Percentiles rank a stretch among this genome's conserved stretches.
Evolutionary conservation across 2,113 vertebrate genomes (phyloP).

Genomic region (Sphyrna mokarran): DNA sequence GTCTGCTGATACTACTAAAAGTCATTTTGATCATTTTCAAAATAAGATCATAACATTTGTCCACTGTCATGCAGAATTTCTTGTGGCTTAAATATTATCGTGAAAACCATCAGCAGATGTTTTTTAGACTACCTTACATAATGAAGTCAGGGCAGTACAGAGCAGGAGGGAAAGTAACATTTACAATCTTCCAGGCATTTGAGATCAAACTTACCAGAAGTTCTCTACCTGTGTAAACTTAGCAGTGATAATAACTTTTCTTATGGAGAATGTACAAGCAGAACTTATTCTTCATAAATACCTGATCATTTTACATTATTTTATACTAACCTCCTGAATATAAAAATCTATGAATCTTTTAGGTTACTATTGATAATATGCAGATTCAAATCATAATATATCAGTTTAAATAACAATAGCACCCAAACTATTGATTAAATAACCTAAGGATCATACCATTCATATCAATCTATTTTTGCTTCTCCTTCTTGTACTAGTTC

Average conservation of each 20-base stretch:
- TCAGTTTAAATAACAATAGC: background rate
- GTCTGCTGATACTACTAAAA: background rate
- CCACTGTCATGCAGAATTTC: background rate
- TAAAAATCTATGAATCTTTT: background rate
- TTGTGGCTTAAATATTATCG: background rate
- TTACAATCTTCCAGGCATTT: background rate
- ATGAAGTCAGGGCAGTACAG: background rate
- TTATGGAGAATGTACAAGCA: background rate
- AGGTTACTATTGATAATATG: background rate
- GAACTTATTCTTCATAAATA: background rate
- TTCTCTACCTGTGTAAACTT: background rate
- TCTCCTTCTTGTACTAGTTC: background rate
- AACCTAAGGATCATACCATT: background rate
- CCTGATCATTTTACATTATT: background rate
- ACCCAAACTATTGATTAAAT: background rate
- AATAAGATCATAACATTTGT: background rate
- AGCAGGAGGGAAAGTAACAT: background rate
- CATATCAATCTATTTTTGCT: background rate
- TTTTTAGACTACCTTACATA: background rate
- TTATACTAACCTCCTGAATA: background rate
- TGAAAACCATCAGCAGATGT: background rate
- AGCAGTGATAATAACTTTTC: background rate
- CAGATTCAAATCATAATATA: background rate
- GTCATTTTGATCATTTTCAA: background rate
- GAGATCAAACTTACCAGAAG: constrained; percentile 3